Evolutionary conservation across 1,140 invertebrate genomes (phyloP), one percentile per base, ranked within the genome.

Genomic region (Thaumetopoea pityocampa): DNA sequence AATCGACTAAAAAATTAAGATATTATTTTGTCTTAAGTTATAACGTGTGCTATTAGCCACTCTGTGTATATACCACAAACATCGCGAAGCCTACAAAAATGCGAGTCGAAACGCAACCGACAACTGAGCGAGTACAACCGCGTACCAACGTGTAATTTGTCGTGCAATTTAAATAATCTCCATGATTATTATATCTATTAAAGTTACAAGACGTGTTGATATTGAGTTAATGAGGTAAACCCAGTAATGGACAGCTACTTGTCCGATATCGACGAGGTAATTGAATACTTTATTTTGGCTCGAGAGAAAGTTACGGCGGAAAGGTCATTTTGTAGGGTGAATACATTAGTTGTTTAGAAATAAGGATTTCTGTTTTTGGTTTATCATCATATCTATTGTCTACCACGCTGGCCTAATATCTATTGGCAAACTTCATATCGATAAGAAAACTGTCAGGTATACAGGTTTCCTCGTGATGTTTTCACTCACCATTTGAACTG

Each of bases 111-210:
- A 76, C 63, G 60, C 57, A 72, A 63, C 63, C 66, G 62, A 72
- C 69, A 67, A 61, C 56, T 64, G 70, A 69, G 52, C 67, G 65
- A 58, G 49, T 67, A 48, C 58, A 65, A 63, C 65, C 58, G 63
- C 49, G 56, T 67, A 64, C 70, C 48, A 63, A 69, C 61, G 40
- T 78, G 61, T 74, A 79, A 79, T 79, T 77, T 81, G 72, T 77
- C 73, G 73, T 45, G 72, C 67, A 74, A 81, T 78, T 81, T 81
- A 66, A 78, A 81, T 81, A 81, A 78, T 78, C 67, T 66, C 57
- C 67, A 73, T 77, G 67, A 77, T 81, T 76, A 78, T n/a, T 64
- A 77, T 77, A 77, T 78, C 71, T 74, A 77, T 81, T 77, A 78
- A 72, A 67, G 53, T 47, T 54, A 64, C 58, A 66, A 66, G 56